Conservation (phyloP, 35 echinoderm and acorn worm genomes). For the Holothuria glaberrima region DNA sequence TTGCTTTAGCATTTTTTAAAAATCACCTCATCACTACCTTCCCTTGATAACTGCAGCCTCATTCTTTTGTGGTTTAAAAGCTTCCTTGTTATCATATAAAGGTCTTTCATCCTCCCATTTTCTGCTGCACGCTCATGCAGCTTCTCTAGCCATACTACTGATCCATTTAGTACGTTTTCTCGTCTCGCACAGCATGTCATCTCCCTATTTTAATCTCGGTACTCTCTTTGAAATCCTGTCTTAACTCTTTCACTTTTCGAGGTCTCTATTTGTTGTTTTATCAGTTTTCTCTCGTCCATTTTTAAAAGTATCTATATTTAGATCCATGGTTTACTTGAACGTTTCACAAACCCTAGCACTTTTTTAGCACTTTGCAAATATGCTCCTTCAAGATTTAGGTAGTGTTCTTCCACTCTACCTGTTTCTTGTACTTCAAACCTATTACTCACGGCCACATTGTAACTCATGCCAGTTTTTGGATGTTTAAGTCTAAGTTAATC, state of each 20-base stretch:
- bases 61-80: neutral
- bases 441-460: neutral
- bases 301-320: neutral
- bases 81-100: conserved; percentile 1
- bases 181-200: neutral
- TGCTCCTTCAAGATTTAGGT: neutral
- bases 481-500: neutral
- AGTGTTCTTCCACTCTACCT: neutral
- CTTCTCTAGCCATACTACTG: no score
- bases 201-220: neutral
- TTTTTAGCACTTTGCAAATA: conserved; percentile 5
- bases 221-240: neutral
- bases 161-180: no score
- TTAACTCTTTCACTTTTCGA: conserved; percentile 1
- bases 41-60: neutral
- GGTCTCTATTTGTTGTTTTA: neutral
- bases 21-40: neutral
- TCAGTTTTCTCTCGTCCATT: conserved; percentile 4
- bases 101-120: conserved; percentile 3
- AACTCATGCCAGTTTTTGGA: neutral
- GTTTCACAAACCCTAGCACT: no score
- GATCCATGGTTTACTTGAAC: conserved; percentile 12
- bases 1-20: neutral
- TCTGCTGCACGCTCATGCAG: neutral
- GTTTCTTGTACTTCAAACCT: conserved; percentile 6